Evolutionary conservation across 2,113 vertebrate genomes (phyloP), one percentile per base, ranked within the genome.

Genomic region (Stictonetta naevosa): DNA sequence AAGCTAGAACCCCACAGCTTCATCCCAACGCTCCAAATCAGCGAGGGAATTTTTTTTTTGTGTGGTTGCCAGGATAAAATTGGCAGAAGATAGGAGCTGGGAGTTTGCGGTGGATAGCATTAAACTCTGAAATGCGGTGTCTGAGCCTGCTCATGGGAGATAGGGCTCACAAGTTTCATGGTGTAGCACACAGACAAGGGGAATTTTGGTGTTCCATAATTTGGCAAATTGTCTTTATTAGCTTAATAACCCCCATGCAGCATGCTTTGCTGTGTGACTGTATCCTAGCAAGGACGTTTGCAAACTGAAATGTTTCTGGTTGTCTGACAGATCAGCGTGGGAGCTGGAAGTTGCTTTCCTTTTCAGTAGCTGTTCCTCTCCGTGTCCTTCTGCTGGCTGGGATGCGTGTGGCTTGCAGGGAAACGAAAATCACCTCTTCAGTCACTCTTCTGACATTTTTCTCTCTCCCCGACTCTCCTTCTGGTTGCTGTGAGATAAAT

Each of bases 121-220:
- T 59, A 18, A 67, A 79, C 38, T 31, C 55, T 33, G 73, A 63
- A 46, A 59, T 53, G 11, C 19, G 52, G 12, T 42, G 36, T 78
- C 33, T 66, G 11, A 18, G 84, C 60, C 48, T 73, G 86, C 73
- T 87, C 21, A 0, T 25, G 31, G 38, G 79, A 77, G 23, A 46
- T 71, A 2, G 3, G 31, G n/a, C 59, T 56, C n/a, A 0, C 31
- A 8, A 36, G 5, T 69, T 84, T 50, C 42, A n/a, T 6, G 6
- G 10, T 46, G 36, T 40, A 59, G n/a, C 36, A 25, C 36, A 10
- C 0, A 2, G 46, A 19, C 23, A 3, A 67, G 63, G 31, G 60
- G 33, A 77, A 64, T 77, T 31, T 20, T 50, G 59, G 1, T 69
- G 17, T 50, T 84, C 88, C 40, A 1, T 50, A 44, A 34, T 31